Evolutionary conservation across 30 jellyfish, hydroid and myxozoan species (phyloP).

Genomic region (Sanderia malayensis): DNA sequence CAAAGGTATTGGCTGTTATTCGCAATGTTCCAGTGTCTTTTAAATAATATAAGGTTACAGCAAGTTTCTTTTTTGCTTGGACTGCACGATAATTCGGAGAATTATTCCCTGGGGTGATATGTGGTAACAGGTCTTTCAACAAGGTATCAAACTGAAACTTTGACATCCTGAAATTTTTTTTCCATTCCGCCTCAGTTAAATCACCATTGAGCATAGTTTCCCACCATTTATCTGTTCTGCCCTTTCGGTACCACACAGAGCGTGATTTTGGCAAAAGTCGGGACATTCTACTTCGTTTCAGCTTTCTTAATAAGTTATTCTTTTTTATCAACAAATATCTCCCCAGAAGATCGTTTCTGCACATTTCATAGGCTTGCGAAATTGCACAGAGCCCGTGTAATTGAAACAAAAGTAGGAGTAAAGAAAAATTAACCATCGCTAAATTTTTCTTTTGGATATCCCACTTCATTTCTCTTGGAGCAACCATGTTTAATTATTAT

Average conservation of each 20-base stretch:
- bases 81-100: constrained; percentile 52
- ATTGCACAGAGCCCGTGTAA: too few species aligned
- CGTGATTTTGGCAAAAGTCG: too few species aligned
- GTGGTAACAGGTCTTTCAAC: constrained; percentile 10
- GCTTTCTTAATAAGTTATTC: too few species aligned
- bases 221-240: constrained; percentile 60
- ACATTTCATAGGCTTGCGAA: too few species aligned
- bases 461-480: too few species aligned
- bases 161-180: constrained; percentile 39
- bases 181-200: constrained; percentile 11
- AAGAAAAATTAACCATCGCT: too few species aligned
- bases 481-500: too few species aligned
- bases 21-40: constrained; percentile 31
- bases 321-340: too few species aligned
- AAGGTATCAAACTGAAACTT: constrained; percentile 12
- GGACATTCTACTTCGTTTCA: too few species aligned
- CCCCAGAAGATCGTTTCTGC: too few species aligned
- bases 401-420: too few species aligned
- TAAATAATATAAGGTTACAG: constrained; percentile 23
- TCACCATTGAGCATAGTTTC: constrained; percentile 10
- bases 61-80: constrained; percentile 43
- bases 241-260: constrained; percentile 2
- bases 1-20: constrained; percentile 58
- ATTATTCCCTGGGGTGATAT: constrained; percentile 22
- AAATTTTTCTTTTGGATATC: too few species aligned